These are phyloP conservation scores for Pseudorhiza aurosa DNA, from an alignment of 30 jellyfish, hydroid and myxozoan species.

Conservation along the genomic window DNA sequence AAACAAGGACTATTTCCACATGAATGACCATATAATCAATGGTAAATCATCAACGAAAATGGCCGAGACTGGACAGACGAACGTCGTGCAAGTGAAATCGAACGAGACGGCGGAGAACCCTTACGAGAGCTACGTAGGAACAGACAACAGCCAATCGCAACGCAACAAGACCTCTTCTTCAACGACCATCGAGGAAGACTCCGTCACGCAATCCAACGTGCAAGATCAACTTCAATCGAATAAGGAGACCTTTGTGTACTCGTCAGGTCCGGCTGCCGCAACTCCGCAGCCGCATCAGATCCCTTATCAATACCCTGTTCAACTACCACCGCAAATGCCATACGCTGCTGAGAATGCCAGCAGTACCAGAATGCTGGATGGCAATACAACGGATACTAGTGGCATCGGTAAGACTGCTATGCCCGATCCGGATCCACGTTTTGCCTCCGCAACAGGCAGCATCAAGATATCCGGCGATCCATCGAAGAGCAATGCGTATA, in stretches of 20 bases:
- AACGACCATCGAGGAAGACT: conserved; percentile 61
- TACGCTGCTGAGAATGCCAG: conserved; percentile 12
- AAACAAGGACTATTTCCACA: conserved; percentile 48
- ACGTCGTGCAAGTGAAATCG: conserved; percentile 52
- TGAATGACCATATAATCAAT: conserved; percentile 60
- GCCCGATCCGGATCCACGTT: conserved; percentile 87
- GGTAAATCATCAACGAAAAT: conserved; percentile 63
- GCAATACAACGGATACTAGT: conserved; percentile 53
- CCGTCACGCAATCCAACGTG: conserved; percentile 36
- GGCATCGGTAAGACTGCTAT: conserved; percentile 90
- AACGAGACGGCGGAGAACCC: conserved; percentile 81
- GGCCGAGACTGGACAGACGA: conserved; percentile 70
- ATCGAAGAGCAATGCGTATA: conserved; percentile 76
- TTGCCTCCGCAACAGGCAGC: conserved; percentile 85
- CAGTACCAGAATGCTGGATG: conserved; percentile 34
- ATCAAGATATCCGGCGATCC: conserved; percentile 81
- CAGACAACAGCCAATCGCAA: conserved; percentile 38
- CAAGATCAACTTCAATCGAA: conserved; percentile 47
- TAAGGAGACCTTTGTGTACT: conserved; percentile 66
- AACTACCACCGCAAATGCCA: conserved; percentile 7
- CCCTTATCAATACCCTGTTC: neutral
- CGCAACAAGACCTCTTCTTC: conserved; percentile 44
- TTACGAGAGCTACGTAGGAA: conserved; percentile 20
- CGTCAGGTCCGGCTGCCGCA: conserved; percentile 56
- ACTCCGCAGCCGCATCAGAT: conserved; percentile 24